A percentile compares a stretch with the other conserved stretches of the same genome.
These are phyloP conservation scores for Daubentonia madagascariensis DNA, from an alignment of 2,113 vertebrate genomes.

Conservation along the genomic window DNA sequence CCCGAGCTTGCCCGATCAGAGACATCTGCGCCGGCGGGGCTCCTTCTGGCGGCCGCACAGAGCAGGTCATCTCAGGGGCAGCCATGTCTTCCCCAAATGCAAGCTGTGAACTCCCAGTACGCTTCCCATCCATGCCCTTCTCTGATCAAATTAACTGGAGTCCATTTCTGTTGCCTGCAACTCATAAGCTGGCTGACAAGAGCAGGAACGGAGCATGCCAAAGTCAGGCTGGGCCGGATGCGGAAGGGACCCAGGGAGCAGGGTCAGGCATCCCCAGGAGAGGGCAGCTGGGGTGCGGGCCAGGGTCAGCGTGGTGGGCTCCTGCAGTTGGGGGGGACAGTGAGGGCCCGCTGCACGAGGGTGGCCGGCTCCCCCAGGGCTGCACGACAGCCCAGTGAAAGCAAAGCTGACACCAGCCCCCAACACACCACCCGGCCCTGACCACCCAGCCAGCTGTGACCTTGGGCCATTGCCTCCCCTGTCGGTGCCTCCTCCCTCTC, in stretches of 20 bases:
- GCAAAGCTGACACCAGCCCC: not conserved
- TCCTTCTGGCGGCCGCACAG: not conserved
- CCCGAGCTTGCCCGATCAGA: not conserved
- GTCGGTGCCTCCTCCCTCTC: not conserved
- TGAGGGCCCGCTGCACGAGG: rapidly evolving
- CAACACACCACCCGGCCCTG: not conserved
- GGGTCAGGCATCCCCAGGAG: not conserved
- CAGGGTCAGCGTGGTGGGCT: not conserved
- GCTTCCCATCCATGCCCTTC: not conserved
- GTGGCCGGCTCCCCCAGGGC: not conserved
- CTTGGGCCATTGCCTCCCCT: not conserved
- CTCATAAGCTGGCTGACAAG: not conserved
- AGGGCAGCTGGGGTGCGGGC: not conserved
- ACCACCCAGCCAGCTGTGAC: not conserved
- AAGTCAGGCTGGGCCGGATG: not conserved
- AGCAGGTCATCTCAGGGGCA: not conserved
- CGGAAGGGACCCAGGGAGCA: not conserved
- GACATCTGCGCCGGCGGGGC: not conserved
- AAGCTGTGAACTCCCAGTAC: not conserved
- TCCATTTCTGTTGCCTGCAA: not conserved
- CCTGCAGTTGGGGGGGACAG: not conserved
- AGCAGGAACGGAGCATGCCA: not conserved
- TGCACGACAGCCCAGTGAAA: not conserved
- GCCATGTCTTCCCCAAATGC: not conserved
- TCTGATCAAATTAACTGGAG: not conserved